Conservation (phyloP, 37 sponge, comb jelly and placozoan genomes). For the Dysidea cf. avara region DNA sequence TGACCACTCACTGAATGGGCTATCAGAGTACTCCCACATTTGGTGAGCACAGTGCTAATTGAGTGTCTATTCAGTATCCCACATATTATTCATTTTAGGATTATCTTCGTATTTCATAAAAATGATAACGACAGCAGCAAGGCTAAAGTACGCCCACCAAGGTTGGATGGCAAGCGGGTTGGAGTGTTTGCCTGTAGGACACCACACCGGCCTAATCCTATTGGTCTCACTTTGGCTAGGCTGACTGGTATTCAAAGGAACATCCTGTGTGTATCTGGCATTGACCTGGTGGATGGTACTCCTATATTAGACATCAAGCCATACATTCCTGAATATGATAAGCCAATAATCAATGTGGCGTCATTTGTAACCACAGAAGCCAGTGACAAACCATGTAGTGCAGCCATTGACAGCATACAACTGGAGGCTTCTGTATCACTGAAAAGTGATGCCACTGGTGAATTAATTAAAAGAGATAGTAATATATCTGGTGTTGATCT, state of each 20-base stretch:
- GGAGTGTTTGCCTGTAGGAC: constrained; percentile 53
- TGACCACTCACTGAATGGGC: constrained; percentile 32
- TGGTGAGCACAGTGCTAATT: constrained; percentile 20
- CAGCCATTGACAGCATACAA: too few species aligned
- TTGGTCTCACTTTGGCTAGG: constrained; percentile 47
- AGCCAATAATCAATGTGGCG: not conserved
- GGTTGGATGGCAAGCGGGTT: constrained; percentile 31
- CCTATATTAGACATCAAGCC: constrained; percentile 58
- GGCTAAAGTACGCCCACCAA: constrained; percentile 48
- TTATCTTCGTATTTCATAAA: constrained; percentile 47
- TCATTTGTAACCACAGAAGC: not conserved
- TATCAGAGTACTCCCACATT: constrained; percentile 39
- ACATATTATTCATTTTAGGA: too few species aligned
- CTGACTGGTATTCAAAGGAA: constrained; percentile 7
- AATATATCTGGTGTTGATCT: too few species aligned
- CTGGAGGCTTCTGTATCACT: too few species aligned
- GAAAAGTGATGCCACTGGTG: too few species aligned
- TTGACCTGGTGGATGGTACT: constrained; percentile 54
- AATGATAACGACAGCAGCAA: constrained; percentile 19
- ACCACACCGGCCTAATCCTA: constrained; percentile 46
- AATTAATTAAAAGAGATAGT: too few species aligned
- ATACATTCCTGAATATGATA: constrained; percentile 53
- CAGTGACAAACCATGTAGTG: too few species aligned
- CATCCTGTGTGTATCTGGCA: constrained; percentile 39
- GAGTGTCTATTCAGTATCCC: too few species aligned